Evolutionary conservation across 2,888 invertebrate species (phyloP), one percentile per base, ranked within the genome.

Genomic region (Trissolcus japonicus): DNA sequence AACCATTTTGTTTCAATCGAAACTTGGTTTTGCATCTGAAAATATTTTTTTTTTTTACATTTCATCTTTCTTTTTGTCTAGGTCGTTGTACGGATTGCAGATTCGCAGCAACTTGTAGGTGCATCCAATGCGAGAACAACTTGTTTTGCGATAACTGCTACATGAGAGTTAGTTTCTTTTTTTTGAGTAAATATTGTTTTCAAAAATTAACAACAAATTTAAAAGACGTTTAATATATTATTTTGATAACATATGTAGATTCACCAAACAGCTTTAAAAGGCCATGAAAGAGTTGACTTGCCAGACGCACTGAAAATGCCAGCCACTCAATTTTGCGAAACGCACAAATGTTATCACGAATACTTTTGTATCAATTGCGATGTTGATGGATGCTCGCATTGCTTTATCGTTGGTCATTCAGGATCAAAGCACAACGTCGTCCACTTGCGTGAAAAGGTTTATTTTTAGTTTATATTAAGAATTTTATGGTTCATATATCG

Each of bases 301-400:
- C n/a, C 14, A 46, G 16, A 16, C 46, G 46, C 14, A 1, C n/a
- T 6, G 14, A 14, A 17, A 21, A 19, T 13, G n/a, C 16, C 46
- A 43, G 43, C 14, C 11, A 13, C 0, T 4, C 51, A 48, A 9
- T 40, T 62, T 41, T 62, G 62, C 14, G 14, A 19, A 13, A 19
- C 35, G 13, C 62, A 62, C 40, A 17, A 14, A 17, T 21, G 14
- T n/a, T 6, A 25, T 21, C 7, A 19, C 0, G 53, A 53, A 7
- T 62, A 53, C 19, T 62, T 41, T 25, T 62, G 62, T 13, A 4
- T 29, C n/a, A 25, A 62, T 6, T 62, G 62, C 17, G 16, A 41
- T 41, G 6, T 43, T 41, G 9, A 9, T 53, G 41, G 21, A 7
- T 62, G 61, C 21, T 41, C 61, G 3, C 61, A 62, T 53, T 62